phyloP scores from a whole-genome alignment of 2,113 vertebrate genomes.

The Labeo rohita region DNA sequence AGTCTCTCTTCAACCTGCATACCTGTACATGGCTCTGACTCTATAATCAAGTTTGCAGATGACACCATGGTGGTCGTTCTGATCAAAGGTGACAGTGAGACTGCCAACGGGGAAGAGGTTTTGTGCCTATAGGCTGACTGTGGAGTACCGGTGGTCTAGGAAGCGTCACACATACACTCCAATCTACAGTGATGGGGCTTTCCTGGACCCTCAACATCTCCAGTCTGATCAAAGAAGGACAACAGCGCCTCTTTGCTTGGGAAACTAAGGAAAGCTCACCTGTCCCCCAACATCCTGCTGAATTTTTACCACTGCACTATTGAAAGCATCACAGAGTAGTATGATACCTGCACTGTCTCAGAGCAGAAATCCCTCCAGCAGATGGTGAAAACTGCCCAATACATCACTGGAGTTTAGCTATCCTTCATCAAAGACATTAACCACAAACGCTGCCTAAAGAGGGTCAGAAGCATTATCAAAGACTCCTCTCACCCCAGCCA shows the following conservation, averaged over 20 bases:
- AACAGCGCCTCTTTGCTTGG: not conserved
- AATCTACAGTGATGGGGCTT: not conserved
- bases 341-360: not conserved
- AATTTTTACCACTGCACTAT: not conserved
- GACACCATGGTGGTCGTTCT: not conserved
- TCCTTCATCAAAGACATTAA: not conserved
- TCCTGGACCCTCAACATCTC: not conserved
- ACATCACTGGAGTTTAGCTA: not conserved
- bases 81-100: not conserved
- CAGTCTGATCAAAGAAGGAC: not conserved
- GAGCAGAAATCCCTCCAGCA: not conserved
- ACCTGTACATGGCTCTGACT: not conserved
- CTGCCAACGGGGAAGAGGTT: too few species aligned
- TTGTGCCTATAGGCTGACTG: too few species aligned
- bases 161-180: too few species aligned
- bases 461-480: too few species aligned
- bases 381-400: not conserved
- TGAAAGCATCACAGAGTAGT: not conserved
- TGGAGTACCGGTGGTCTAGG: not conserved
- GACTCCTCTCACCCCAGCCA: not conserved
- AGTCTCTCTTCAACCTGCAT: not conserved
- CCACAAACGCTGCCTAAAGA: too few species aligned
- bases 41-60: not conserved
- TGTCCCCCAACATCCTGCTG: conserved; percentile 11
- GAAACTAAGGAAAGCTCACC: not conserved